phyloP scores from a whole-genome alignment of 2,888 invertebrate genomes.

The Mimumesa dahlbomi region DNA sequence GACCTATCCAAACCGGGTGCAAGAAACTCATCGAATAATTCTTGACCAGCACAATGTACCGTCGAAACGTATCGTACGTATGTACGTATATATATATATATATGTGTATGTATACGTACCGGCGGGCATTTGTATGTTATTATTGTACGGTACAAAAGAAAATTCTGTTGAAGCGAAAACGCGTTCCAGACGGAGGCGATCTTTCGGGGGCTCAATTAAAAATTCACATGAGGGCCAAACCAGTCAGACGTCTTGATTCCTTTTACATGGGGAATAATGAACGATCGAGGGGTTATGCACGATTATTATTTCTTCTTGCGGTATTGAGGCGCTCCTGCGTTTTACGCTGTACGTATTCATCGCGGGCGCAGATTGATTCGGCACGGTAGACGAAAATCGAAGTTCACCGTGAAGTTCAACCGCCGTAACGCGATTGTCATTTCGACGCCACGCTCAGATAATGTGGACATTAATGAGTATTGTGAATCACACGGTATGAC shows the following conservation, averaged over 20 bases:
- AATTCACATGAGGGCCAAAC: conserved; percentile 28
- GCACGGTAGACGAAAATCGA: background rate
- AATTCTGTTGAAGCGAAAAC: conserved; percentile 6
- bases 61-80: background rate
- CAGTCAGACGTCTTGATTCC: conserved; percentile 18
- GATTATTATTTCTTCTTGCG: conserved; percentile 38
- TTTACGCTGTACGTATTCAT: conserved; percentile 6
- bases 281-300: conserved; percentile 17
- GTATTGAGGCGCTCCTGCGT: conserved; percentile 27
- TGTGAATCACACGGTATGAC: too few species aligned
- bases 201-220: conserved; percentile 21
- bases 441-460: conserved; percentile 8
- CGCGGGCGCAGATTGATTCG: background rate
- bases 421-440: conserved; percentile 22
- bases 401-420: background rate
- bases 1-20: conserved; percentile 32
- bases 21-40: conserved; percentile 40
- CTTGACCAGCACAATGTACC: conserved; percentile 51
- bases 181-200: conserved; percentile 31
- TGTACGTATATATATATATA: too few species aligned
- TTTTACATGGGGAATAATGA: conserved; percentile 33
- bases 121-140: conserved; percentile 18
- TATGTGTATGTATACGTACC: too few species aligned
- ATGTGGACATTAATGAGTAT: conserved; percentile 32
- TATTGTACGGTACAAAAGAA: conserved; percentile 23